phyloP scores from a whole-genome alignment of 2,888 invertebrate species.

The Dioctria rufipes region DNA sequence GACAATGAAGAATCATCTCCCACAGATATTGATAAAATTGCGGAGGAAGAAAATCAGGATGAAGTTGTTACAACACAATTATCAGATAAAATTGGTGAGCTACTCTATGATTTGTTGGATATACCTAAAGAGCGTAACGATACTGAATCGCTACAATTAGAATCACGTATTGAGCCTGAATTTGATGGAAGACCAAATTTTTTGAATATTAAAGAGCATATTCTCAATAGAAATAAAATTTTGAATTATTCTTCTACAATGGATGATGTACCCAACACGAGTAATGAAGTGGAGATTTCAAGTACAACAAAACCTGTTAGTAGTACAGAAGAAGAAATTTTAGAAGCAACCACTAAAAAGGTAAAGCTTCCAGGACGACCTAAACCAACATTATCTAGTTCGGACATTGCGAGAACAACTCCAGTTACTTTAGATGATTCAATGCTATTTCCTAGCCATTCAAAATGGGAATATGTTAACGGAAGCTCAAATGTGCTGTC shows the following conservation, averaged over 20 bases:
- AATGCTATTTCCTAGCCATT: slow-evolving; percentile 69
- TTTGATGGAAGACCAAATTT: slow-evolving; percentile 66
- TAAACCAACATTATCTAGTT: neutral
- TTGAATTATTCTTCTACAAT: neutral
- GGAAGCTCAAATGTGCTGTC: slow-evolving; percentile 64
- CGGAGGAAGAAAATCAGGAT: slow-evolving; percentile 12
- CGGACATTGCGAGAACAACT: slow-evolving; percentile 1
- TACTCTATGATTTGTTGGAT: slow-evolving; percentile 68
- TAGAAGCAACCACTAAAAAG: slow-evolving; percentile 1
- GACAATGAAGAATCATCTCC: neutral
- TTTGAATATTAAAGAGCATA: slow-evolving; percentile 70
- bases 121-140: slow-evolving; percentile 64
- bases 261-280: slow-evolving; percentile 41
- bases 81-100: slow-evolving; percentile 68
- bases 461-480: slow-evolving; percentile 76
- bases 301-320: slow-evolving; percentile 24
- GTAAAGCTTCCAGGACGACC: neutral
- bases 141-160: slow-evolving; percentile 54
- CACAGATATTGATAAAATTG: neutral
- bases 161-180: slow-evolving; percentile 62
- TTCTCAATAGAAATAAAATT: slow-evolving; percentile 65
- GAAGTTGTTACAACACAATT: slow-evolving; percentile 16
- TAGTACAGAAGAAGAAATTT: neutral
- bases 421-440: slow-evolving; percentile 67
- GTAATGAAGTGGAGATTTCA: slow-evolving; percentile 18